Base-by-base conservation (phyloP, 2,113 vertebrate genomes). In the Myrmecophaga tridactyla region DNA sequence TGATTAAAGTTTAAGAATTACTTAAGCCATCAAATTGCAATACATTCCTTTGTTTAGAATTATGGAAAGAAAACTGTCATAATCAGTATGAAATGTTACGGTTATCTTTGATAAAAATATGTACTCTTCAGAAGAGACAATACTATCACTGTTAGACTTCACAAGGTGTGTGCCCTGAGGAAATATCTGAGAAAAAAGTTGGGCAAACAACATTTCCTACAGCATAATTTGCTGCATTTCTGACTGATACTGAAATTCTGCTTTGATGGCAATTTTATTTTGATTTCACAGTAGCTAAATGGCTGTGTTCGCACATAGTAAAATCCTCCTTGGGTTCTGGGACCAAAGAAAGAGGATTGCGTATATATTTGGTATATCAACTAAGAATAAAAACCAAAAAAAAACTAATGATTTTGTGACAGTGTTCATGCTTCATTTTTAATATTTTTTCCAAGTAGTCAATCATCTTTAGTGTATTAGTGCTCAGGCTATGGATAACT, bases 61-160 rank as follows among this genome's bases (percentile, higher is more conserved):
- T 92, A 53, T 39, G 25, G 60, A 48, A 56, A 92, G 53, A 67
- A 34, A 43, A 89, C 8, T 92, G 27, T 95, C 96, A 92, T 98
- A 97, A 95, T 92, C 94, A 65, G 51, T 85, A 86, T 92, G 86
- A 58, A 78, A 29, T 98, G 63, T 96, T 97, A 90, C 93, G 97
- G 46, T 92, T 84, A 96, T 31, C 83, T 96, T 95, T 94, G 80
- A 80, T 80, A 82, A 86, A 94, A 93, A 92, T 75, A 87, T 93
- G n/a, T 80, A 82, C 34, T 87, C 76, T 86, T 93, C 87, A 46
- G 85, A 84, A 88, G 81, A 34, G 67, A 15, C 58, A 92, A 48
- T 95, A 94, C 77, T 94, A 51, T 25, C 73, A 90, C 85, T 86
- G 77, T 27, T 70, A 41, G 58, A 7, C 53, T 95, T 81, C 0